These are phyloP conservation scores for Anas platyrhynchos DNA, from an alignment of 2,113 vertebrate genomes.

Conservation along the genomic window DNA sequence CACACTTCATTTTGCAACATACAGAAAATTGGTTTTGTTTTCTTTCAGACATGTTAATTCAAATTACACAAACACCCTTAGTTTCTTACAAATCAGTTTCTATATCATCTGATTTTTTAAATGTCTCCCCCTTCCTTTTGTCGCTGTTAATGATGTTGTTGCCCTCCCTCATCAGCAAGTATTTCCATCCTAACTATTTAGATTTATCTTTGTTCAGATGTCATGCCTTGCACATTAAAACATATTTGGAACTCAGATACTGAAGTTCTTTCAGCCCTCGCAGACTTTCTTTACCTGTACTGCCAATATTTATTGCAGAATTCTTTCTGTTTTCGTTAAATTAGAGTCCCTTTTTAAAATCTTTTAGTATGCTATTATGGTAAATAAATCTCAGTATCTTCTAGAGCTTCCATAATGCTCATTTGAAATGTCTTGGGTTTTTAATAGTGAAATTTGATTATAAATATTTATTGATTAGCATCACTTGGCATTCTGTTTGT, in stretches of 20 bases:
- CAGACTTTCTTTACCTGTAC: background rate
- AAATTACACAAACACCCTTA: background rate
- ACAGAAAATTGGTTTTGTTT: background rate
- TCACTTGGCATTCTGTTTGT: background rate
- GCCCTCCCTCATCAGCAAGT: background rate
- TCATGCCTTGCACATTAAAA: background rate
- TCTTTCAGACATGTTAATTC: background rate
- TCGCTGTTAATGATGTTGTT: background rate
- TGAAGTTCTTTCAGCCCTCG: background rate
- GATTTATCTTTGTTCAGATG: background rate
- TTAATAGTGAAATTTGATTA: background rate
- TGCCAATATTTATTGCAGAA: background rate
- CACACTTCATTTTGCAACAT: background rate
- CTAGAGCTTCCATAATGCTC: background rate
- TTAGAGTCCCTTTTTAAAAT: background rate
- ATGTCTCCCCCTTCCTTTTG: background rate
- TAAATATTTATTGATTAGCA: background rate
- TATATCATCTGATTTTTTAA: background rate
- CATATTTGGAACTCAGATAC: background rate
- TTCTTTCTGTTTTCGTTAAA: background rate
- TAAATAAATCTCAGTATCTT: background rate
- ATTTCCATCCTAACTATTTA: background rate
- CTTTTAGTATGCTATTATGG: background rate
- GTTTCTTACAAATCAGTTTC: background rate
- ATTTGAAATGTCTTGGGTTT: background rate